Conservation (phyloP, 2,888 invertebrate species). For the Cerastis leucographa region DNA sequence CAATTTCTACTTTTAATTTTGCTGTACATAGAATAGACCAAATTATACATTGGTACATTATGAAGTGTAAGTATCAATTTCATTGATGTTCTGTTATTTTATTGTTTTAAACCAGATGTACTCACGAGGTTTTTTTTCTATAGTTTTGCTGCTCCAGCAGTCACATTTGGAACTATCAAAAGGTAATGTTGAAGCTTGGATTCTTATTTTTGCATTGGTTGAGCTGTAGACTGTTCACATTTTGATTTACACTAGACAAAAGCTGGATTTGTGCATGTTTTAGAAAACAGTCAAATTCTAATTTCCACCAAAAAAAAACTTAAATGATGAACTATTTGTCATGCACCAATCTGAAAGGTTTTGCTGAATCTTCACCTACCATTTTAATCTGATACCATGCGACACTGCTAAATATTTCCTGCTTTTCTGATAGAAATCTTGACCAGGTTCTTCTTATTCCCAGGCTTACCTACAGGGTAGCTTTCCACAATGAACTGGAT, state of each 20-base stretch:
- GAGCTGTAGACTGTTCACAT: background rate
- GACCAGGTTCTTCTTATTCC: slow-evolving; percentile 40
- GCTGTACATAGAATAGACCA: background rate
- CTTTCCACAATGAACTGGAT: slow-evolving; percentile 99
- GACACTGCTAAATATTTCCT: background rate
- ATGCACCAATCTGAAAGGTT: slow-evolving; percentile 91
- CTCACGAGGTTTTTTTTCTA: slow-evolving; percentile 13
- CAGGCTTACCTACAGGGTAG: slow-evolving; percentile 97
- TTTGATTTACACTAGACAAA: background rate
- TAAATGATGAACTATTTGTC: slow-evolving; percentile 87
- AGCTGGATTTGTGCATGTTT: background rate
- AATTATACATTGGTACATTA: background rate
- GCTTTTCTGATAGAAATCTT: background rate
- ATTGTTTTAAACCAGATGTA: background rate
- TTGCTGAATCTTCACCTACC: slow-evolving; percentile 89
- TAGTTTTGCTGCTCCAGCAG: slow-evolving; percentile 8
- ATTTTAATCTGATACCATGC: slow-evolving; percentile 78
- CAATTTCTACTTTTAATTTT: slow-evolving; percentile 45
- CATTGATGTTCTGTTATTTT: background rate
- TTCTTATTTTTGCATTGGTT: background rate
- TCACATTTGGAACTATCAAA: background rate
- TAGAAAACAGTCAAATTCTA: background rate
- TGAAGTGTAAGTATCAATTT: slow-evolving; percentile 59
- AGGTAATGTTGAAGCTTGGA: slow-evolving; percentile 30
- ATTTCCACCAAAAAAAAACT: background rate